phyloP scores from a whole-genome alignment of 2,113 vertebrate genomes.

The Microtus richardsoni region DNA sequence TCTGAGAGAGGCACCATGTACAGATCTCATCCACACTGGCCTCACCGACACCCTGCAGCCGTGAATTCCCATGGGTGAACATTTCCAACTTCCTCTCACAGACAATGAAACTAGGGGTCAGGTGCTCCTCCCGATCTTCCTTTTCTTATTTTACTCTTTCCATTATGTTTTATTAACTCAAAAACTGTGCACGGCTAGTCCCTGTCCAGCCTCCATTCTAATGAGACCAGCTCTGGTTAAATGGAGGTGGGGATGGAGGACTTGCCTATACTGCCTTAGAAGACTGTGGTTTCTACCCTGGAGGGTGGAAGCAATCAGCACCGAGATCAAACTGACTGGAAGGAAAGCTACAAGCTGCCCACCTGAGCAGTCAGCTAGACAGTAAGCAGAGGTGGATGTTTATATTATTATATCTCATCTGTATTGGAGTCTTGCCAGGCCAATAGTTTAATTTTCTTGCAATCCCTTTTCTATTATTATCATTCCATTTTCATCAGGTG shows the following conservation, averaged over 20 bases:
- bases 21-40: background rate
- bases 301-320: background rate
- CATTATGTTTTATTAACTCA: background rate
- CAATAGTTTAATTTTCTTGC: background rate
- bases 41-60: background rate
- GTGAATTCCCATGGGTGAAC: background rate
- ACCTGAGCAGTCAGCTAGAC: background rate
- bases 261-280: background rate
- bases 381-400: background rate
- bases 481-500: constrained; percentile 48
- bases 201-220: background rate
- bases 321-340: background rate
- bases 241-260: background rate
- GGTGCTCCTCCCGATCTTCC: background rate
- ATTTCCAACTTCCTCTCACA: background rate
- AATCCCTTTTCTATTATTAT: constrained; percentile 16
- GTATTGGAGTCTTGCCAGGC: background rate
- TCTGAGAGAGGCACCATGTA: background rate
- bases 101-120: background rate
- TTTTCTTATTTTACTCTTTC: background rate
- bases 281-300: background rate
- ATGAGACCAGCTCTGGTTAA: background rate
- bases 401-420: background rate
- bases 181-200: background rate
- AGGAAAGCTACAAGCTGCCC: background rate